These are phyloP conservation scores for Agrochola macilenta DNA, from an alignment of 2,888 invertebrate genomes.

Conservation along the genomic window DNA sequence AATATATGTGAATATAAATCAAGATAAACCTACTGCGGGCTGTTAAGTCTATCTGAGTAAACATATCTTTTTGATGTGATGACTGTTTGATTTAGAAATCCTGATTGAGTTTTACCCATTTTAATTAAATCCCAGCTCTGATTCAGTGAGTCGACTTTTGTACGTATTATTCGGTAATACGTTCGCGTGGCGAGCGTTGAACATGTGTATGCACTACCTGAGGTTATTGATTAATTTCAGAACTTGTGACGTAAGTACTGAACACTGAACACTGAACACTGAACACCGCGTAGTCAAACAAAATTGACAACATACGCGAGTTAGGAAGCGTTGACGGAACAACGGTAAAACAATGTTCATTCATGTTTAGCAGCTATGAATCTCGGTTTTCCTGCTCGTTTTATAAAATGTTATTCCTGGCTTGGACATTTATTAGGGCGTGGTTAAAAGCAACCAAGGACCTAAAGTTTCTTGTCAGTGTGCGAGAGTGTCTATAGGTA, in stretches of 20 bases:
- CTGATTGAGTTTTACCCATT: slow-evolving; percentile 27
- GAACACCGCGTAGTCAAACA: slow-evolving; percentile 49
- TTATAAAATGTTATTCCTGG: slow-evolving; percentile 12
- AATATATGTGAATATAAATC: slow-evolving; percentile 25
- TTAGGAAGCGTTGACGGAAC: slow-evolving; percentile 14
- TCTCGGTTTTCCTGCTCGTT: slow-evolving; percentile 17
- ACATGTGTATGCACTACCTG: slow-evolving; percentile 49
- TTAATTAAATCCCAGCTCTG: slow-evolving; percentile 13
- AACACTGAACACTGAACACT: slow-evolving; percentile 20
- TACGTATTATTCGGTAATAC: slow-evolving; percentile 5
- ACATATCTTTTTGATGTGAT: slow-evolving; percentile 22
- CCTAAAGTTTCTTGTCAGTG: not conserved
- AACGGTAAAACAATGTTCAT: slow-evolving; percentile 11
- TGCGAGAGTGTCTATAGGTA: not conserved
- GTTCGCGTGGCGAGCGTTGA: slow-evolving; percentile 2
- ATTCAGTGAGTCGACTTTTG: not conserved
- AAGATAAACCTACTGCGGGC: not conserved
- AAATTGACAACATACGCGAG: slow-evolving; percentile 39
- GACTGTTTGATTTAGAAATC: slow-evolving; percentile 21
- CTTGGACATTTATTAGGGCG: slow-evolving; percentile 1
- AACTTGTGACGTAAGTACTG: slow-evolving; percentile 26
- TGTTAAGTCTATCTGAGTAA: slow-evolving; percentile 6
- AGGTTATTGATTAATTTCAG: slow-evolving; percentile 47
- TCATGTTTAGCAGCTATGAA: slow-evolving; percentile 28
- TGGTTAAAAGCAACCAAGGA: not conserved